These are phyloP conservation scores for Pentalonia nigronervosa DNA, from an alignment of 1,140 invertebrate genomes.

Conservation along the genomic window DNA sequence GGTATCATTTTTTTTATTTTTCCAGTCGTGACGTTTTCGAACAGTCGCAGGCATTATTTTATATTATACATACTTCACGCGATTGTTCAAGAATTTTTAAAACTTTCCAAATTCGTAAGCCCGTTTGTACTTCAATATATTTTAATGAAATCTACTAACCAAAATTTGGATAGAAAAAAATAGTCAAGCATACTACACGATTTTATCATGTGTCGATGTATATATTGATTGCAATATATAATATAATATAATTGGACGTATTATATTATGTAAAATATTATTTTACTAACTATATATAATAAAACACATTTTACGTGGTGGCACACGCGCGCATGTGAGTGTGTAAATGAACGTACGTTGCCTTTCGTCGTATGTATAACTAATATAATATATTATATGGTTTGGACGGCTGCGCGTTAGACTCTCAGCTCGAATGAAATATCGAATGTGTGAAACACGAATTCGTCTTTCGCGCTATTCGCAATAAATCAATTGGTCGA, in stretches of 20 bases:
- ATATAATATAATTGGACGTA: neutral
- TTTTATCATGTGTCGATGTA: neutral
- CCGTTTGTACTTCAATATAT: neutral
- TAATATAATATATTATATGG: neutral
- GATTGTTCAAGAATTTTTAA: too few relatives aligned
- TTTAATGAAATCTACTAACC: neutral
- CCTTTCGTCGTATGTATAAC: neutral
- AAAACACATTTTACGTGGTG: neutral
- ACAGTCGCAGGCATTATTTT: too few relatives aligned
- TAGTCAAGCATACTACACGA: neutral
- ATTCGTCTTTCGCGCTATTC: slow-evolving; percentile 4
- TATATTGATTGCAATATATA: neutral
- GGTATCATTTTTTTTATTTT: too few relatives aligned
- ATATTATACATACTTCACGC: too few relatives aligned
- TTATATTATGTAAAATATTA: neutral
- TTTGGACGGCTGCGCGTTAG: neutral
- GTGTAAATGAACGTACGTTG: neutral
- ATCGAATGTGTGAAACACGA: slow-evolving; percentile 3
- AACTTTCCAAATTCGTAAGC: neutral
- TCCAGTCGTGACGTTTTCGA: too few relatives aligned
- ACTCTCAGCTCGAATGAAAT: neutral
- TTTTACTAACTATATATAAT: neutral
- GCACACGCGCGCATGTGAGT: neutral
- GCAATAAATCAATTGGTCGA: slow-evolving; percentile 25
- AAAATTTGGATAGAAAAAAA: neutral